A percentile compares a stretch with the other conserved stretches of the same genome.
Conservation (phyloP, 2,888 invertebrate genomes). For the Homarus gammarus region DNA sequence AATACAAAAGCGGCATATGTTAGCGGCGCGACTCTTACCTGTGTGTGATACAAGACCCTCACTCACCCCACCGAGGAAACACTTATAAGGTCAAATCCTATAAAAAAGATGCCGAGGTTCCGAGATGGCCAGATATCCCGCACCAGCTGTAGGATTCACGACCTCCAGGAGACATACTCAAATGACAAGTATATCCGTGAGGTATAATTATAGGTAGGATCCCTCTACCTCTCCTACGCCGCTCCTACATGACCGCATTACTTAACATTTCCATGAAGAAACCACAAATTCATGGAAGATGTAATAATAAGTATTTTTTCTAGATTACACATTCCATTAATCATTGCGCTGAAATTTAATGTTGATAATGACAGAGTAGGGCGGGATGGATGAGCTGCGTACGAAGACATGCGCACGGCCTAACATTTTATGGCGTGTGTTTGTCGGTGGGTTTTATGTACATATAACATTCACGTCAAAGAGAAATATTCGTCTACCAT, state of each 20-base stretch:
- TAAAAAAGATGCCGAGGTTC: conserved; percentile 11
- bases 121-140: not conserved
- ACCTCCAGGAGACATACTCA: not conserved
- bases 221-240: not conserved
- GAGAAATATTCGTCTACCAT: no score
- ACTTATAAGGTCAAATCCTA: conserved; percentile 40
- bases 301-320: conserved; percentile 69
- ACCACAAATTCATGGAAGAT: conserved; percentile 68
- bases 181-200: not conserved
- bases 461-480: not conserved
- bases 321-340: conserved; percentile 70
- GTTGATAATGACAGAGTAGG: conserved; percentile 64
- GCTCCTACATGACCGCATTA: conserved; percentile 21
- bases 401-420: conserved; percentile 36
- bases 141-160: not conserved
- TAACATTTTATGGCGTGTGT: not conserved
- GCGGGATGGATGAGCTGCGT: conserved; percentile 55
- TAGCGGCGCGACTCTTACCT: no score
- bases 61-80: not conserved
- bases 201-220: not conserved
- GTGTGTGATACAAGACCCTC: not conserved
- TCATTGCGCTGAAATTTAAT: conserved; percentile 64
- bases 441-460: not conserved
- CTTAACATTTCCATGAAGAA: conserved; percentile 57
- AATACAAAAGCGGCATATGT: not conserved